Conservation (phyloP, 2,888 invertebrate species). For the Papilio protenor region DNA sequence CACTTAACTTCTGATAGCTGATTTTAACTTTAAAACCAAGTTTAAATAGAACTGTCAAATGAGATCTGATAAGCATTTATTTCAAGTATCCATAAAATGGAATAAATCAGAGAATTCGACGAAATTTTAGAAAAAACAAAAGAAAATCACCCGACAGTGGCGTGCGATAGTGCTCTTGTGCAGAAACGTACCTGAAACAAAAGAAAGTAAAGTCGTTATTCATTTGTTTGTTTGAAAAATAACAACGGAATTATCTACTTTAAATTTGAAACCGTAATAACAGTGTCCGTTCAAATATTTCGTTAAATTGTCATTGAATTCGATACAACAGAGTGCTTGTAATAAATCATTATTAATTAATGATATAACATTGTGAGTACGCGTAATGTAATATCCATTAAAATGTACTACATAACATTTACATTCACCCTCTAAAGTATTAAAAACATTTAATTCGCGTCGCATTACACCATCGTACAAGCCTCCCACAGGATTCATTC, state of each 20-base stretch:
- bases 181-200: not conserved
- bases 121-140: not conserved
- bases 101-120: not conserved
- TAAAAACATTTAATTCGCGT: constrained; percentile 38
- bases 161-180: not conserved
- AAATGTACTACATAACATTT: not conserved
- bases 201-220: not conserved
- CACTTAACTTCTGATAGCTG: not conserved
- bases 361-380: not conserved
- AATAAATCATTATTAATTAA: not conserved
- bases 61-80: constrained; percentile 26
- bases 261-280: not conserved
- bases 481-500: constrained; percentile 37
- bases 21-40: constrained; percentile 15
- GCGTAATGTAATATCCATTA: not conserved
- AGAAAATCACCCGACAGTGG: not conserved
- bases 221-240: not conserved
- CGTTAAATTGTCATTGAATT: not conserved
- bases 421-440: constrained; percentile 22
- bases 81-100: constrained; percentile 3
- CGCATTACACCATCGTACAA: constrained; percentile 16
- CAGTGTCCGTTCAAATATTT: not conserved
- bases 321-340: not conserved
- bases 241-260: not conserved
- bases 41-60: constrained; percentile 38